These are phyloP conservation scores for Hyla sarda DNA, from an alignment of 2,113 vertebrate genomes.

Conservation along the genomic window DNA sequence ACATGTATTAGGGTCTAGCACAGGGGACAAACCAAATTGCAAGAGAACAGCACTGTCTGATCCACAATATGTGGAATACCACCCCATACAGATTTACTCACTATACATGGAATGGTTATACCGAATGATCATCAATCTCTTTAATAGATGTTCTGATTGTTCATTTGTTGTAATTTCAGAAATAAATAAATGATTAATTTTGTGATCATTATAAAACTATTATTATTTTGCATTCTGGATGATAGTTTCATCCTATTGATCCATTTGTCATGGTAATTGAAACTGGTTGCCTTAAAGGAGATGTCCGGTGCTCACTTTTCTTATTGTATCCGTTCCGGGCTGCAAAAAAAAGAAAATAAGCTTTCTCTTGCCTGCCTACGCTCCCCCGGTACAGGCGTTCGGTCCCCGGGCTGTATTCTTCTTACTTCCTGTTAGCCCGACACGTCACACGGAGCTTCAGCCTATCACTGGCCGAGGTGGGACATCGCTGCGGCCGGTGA, in stretches of 20 bases:
- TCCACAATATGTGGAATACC: neutral
- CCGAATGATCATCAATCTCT: neutral
- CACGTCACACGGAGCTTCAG: too few species aligned
- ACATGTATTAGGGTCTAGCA: neutral
- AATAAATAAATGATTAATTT: neutral
- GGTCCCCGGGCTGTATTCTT: too few species aligned
- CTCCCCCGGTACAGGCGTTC: too few species aligned
- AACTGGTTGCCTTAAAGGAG: neutral
- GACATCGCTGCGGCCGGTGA: too few species aligned
- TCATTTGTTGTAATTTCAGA: neutral
- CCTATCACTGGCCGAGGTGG: too few species aligned
- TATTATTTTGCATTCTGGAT: neutral
- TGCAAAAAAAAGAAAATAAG: too few species aligned
- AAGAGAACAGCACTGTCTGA: neutral
- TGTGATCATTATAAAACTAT: neutral
- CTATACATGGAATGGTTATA: neutral
- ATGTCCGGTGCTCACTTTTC: too few species aligned
- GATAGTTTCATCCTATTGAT: neutral
- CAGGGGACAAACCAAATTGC: neutral
- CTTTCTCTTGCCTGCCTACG: too few species aligned
- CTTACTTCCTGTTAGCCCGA: too few species aligned
- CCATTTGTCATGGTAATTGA: slow-evolving; percentile 1
- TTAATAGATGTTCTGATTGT: neutral
- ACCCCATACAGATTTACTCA: neutral
- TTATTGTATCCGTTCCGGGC: too few species aligned